Conservation (phyloP, 2,797 vertebrate species). For the Ptychobarbus kaznakovi region DNA sequence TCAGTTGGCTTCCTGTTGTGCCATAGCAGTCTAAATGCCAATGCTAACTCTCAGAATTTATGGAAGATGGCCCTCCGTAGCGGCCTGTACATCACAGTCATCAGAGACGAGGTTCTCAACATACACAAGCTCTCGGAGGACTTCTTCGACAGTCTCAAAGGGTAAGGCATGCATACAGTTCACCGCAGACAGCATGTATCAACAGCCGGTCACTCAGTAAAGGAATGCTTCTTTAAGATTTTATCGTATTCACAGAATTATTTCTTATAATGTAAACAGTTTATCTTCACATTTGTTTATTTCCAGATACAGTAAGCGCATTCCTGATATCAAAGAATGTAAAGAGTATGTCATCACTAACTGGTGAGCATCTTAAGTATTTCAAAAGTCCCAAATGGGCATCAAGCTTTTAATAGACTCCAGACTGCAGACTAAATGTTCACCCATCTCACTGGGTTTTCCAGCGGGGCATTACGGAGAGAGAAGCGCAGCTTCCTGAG, state of each 20-base stretch:
- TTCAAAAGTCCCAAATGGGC: neutral
- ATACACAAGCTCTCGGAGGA: constrained; percentile 92
- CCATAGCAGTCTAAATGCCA: constrained; percentile 82
- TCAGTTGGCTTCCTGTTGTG: constrained; percentile 93
- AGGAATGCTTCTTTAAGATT: neutral
- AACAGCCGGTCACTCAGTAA: neutral
- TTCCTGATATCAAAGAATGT: constrained; percentile 91
- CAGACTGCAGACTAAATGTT: neutral
- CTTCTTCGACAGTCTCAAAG: constrained; percentile 85
- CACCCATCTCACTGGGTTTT: constrained; percentile 11
- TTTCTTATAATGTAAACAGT: neutral
- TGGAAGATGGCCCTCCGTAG: constrained; percentile 90
- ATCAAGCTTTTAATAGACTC: neutral
- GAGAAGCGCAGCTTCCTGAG: constrained; percentile 86
- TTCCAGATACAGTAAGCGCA: constrained; percentile 85
- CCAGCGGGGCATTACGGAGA: constrained; percentile 85
- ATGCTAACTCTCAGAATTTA: constrained; percentile 82
- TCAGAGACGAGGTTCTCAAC: constrained; percentile 85
- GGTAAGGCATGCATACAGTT: constrained; percentile 71
- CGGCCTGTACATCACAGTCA: constrained; percentile 83
- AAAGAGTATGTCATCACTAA: constrained; percentile 81
- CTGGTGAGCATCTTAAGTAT: constrained; percentile 74
- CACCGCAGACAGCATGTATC: neutral
- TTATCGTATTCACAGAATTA: neutral
- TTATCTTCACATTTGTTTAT: neutral